Base-by-base conservation (phyloP, 23 tunicate species). In the Halocynthia aurantium region DNA sequence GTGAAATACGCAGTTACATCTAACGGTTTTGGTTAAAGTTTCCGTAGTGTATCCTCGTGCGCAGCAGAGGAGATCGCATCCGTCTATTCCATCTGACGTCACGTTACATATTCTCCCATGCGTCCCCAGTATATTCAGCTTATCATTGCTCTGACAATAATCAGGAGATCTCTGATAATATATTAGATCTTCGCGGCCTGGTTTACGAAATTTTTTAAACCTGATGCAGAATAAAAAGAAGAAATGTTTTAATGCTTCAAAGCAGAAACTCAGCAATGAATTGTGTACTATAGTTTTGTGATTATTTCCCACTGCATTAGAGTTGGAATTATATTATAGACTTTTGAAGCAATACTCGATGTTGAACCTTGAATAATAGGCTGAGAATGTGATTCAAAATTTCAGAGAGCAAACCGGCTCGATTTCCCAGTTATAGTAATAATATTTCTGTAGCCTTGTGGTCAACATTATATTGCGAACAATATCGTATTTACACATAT, bases 51-150 rank as follows among this genome's bases (percentile, higher is more conserved):
- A 61, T 52, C 93, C 98, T 2, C 98, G 84, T 5, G 83, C 93
- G 70, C 98, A 93, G 75, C 98, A 93, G 12, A 93, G 69, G 8
- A 79, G 76, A 50, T 83, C 81, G 64, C 98, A 93, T 55, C 91
- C 82, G 67, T 93, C 85, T 18, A 80, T 77, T 44, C 93, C 92
- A 19, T 53, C 72, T 18, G 98, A 86, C 0, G 84, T 87, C 6
- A 82, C 82, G 57, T 86, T 83, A 61, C 98, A 93, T 13, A 69
- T 11, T 58, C 98, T 67, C 6, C 88, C 93, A 22, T 69, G 50
- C 44, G 98, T 93, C 40, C 93, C 97, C 76, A 86, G 72, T 62
- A 91, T 85, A 7, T 86, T 84, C 7, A 76, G 73, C 50, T 75
- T 61, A 13, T 49, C 72, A 64, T 91, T 81, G 64, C 63, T 70